These are phyloP conservation scores for Oikopleura vanhoeffeni DNA, from an alignment of 23 tunicate species.

Conservation along the genomic window DNA sequence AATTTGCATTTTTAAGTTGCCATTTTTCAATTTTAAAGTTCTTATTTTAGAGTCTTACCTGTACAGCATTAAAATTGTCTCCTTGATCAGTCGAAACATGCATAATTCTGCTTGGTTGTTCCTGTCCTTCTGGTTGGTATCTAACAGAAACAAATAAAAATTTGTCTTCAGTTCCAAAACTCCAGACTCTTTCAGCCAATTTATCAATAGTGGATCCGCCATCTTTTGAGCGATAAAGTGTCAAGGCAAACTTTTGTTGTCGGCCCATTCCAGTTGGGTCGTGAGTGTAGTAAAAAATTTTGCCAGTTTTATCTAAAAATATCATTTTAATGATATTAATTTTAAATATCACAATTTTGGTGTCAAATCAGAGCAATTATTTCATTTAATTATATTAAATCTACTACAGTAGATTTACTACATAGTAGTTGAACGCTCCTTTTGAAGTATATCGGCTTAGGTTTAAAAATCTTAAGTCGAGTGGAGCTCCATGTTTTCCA, in stretches of 20 bases:
- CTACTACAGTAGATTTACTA: too few relatives aligned
- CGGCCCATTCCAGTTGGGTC: constrained; percentile 34
- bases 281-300: constrained; percentile 38
- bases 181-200: constrained; percentile 61
- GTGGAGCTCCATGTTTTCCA: too few relatives aligned
- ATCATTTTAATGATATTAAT: too few relatives aligned
- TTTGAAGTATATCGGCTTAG: too few relatives aligned
- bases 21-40: too few relatives aligned
- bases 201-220: neutral
- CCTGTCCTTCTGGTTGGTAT: constrained; percentile 44
- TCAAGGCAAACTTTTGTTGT: constrained; percentile 15
- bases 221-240: constrained; percentile 9
- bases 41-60: too few relatives aligned
- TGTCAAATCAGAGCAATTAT: too few relatives aligned
- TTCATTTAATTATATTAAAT: too few relatives aligned
- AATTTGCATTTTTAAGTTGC: too few relatives aligned
- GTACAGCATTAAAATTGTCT: constrained; percentile 54
- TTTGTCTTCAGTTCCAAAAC: constrained; percentile 65
- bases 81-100: constrained; percentile 80
- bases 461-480: too few relatives aligned
- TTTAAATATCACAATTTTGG: too few relatives aligned
- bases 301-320: neutral
- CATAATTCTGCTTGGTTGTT: constrained; percentile 49
- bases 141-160: constrained; percentile 48
- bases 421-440: too few relatives aligned